These are phyloP conservation scores for Caenorhabditis angaria DNA, from an alignment of 2,888 invertebrate species.

Conservation along the genomic window DNA sequence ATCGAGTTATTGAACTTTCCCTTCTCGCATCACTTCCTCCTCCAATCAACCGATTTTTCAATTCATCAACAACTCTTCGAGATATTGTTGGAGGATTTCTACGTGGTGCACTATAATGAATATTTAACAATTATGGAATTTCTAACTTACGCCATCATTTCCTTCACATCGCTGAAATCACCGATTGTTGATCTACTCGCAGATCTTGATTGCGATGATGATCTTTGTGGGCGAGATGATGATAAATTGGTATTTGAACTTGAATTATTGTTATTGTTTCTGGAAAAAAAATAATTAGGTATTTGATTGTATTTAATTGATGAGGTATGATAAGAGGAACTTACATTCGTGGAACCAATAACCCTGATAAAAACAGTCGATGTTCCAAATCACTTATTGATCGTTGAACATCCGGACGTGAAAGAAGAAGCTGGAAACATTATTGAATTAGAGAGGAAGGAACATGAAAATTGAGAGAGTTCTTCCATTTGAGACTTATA, in stretches of 20 bases:
- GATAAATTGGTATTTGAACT: neutral
- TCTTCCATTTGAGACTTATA: too few species aligned
- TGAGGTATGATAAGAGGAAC: neutral
- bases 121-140: neutral
- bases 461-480: too few species aligned
- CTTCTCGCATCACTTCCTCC: neutral
- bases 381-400: slow-evolving; percentile 85
- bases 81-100: slow-evolving; percentile 38
- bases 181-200: slow-evolving; percentile 15
- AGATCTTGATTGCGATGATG: slow-evolving; percentile 27
- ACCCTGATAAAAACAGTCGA: slow-evolving; percentile 73
- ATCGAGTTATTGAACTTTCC: slow-evolving; percentile 26
- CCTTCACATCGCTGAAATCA: neutral
- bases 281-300: neutral
- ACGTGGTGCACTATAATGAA: slow-evolving; percentile 11
- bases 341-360: slow-evolving; percentile 38
- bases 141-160: neutral
- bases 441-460: neutral
- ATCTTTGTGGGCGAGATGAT: slow-evolving; percentile 23
- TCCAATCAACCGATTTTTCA: slow-evolving; percentile 80
- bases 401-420: slow-evolving; percentile 85
- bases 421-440: slow-evolving; percentile 80
- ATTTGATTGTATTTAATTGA: too few species aligned
- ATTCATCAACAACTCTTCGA: slow-evolving; percentile 76
- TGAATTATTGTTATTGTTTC: slow-evolving; percentile 21